Conservation (phyloP, 2,888 invertebrate genomes). For the Apoda limacodes region DNA sequence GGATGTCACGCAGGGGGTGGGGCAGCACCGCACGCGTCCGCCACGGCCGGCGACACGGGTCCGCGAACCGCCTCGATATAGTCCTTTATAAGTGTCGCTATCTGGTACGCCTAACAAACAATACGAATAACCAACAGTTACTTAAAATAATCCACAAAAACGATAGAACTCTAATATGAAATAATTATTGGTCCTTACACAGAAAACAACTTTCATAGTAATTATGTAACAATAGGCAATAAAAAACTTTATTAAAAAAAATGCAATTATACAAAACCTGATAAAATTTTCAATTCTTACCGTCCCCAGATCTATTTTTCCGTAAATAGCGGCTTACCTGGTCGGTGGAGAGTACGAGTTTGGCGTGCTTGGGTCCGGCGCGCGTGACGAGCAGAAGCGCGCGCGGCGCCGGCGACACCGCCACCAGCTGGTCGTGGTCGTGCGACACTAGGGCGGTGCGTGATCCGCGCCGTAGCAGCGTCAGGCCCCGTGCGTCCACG, state of each 20-base stretch:
- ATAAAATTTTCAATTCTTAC: no score
- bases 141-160: neutral
- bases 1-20: slow-evolving; percentile 49
- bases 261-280: no score
- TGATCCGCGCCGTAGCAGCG: slow-evolving; percentile 88
- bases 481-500: slow-evolving; percentile 92
- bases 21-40: slow-evolving; percentile 24
- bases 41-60: slow-evolving; percentile 56
- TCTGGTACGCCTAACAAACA: slow-evolving; percentile 86
- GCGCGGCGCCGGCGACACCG: slow-evolving; percentile 92
- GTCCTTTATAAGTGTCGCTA: slow-evolving; percentile 91
- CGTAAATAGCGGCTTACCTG: slow-evolving; percentile 73
- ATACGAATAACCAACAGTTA: neutral
- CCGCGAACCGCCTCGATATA: slow-evolving; percentile 73
- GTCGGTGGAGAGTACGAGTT: slow-evolving; percentile 92
- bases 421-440: slow-evolving; percentile 89
- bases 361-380: slow-evolving; percentile 90
- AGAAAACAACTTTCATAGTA: no score
- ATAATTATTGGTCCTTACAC: no score
- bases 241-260: no score
- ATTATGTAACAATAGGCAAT: no score
- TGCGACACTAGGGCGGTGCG: slow-evolving; percentile 91
- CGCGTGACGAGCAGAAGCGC: slow-evolving; percentile 95
- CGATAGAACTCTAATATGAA: no score
- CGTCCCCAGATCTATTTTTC: no score